Base-by-base conservation (phyloP, 2,888 invertebrate genomes). In the Rhorus exstirpatorius region DNA sequence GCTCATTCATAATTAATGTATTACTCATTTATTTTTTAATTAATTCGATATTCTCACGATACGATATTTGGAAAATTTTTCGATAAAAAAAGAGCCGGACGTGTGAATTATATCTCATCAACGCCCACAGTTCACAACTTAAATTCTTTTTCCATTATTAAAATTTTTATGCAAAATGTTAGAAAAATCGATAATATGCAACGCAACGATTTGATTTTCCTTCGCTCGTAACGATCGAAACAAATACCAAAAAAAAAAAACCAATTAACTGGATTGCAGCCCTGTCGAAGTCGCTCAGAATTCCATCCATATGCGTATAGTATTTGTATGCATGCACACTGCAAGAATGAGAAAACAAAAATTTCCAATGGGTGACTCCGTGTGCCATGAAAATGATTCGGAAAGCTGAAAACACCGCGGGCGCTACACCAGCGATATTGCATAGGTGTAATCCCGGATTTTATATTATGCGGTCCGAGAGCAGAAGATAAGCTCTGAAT, bases 401-500 rank as follows among this genome's bases (percentile, higher is more conserved):
- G 26, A 65, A 53, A 12, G 17, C 6, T 41, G 24, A 14, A 55
- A 75, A 44, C 14, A 51, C 74, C 74, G 8, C 44, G 14, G 51
- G 63, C 63, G 6, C 44, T 65, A n/a, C 8, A 1, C 12, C 38
- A n/a, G 12, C 31, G n/a, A 75, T 38, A 58, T 35, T 49, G 58
- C 63, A 35, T 63, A 61, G 55, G 35, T 46, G 35, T 71, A 71
- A 77, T 58, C 67, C 68, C 24, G 14, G 68, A 67, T 68, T 77
- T 77, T 44, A 53, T 53, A 77, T 41, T 24, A 68, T 41, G 24
- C 53, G 75, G 75, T 75, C 44, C 17, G 26, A 35, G 41, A 35
- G 60, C 14, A 41, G 17, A 63, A 63, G 70, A 74, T 75, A 38
- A 74, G 63, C 63, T 26, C 53, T 17, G 26, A 63, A 70, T 75